Conservation (phyloP, 30 jellyfish, hydroid and myxozoan genomes). For the Nemopilema nomurai region DNA sequence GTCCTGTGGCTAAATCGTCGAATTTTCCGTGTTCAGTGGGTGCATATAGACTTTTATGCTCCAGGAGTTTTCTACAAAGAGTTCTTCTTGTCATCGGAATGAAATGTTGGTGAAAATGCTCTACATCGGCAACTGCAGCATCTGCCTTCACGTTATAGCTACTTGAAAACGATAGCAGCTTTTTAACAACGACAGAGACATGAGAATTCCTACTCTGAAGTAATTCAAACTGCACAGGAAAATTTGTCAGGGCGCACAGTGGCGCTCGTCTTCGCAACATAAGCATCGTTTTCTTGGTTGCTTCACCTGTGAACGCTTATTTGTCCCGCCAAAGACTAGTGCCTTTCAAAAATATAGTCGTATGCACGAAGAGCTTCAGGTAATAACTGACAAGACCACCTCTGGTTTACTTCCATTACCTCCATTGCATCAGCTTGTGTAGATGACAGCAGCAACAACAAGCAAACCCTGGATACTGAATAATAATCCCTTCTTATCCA, state of each 20-base stretch:
- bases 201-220: neutral
- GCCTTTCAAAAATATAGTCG: too few relatives aligned
- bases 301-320: too few relatives aligned
- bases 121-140: neutral
- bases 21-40: slow-evolving; percentile 37
- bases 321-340: too few relatives aligned
- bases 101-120: slow-evolving; percentile 43
- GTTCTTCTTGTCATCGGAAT: slow-evolving; percentile 87
- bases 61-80: slow-evolving; percentile 66
- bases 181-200: neutral
- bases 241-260: neutral
- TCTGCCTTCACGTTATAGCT: neutral
- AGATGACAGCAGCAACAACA: too few relatives aligned
- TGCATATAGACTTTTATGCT: slow-evolving; percentile 39
- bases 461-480: too few relatives aligned
- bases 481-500: too few relatives aligned
- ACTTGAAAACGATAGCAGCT: neutral
- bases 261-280: neutral
- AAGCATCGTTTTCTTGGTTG: neutral
- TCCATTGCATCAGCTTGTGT: too few relatives aligned
- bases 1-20: slow-evolving; percentile 67
- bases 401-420: too few relatives aligned
- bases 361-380: too few relatives aligned
- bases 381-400: too few relatives aligned
- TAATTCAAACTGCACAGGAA: neutral